Conservation (phyloP, 2,888 invertebrate species). For the Pseudeuparius sepicola region DNA sequence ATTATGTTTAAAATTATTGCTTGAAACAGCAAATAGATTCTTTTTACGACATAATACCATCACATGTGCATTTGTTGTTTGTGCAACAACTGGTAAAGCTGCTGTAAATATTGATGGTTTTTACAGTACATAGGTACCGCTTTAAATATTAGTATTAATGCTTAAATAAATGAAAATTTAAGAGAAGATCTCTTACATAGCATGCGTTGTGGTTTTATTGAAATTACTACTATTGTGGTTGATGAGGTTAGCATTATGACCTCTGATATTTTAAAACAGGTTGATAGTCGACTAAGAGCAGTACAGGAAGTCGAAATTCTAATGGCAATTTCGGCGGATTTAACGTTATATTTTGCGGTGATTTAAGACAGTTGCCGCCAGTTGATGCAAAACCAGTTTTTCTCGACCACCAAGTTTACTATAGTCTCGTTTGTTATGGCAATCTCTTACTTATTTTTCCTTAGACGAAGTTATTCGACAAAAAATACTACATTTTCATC, state of each 20-base stretch:
- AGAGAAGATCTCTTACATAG: not conserved
- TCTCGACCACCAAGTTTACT: conserved; percentile 6
- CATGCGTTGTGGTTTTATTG: conserved; percentile 9
- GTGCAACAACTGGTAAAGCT: conserved; percentile 27
- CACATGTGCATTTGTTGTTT: no score
- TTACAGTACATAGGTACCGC: conserved; percentile 23
- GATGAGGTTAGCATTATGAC: conserved; percentile 19
- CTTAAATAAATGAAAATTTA: not conserved
- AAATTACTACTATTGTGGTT: conserved; percentile 21
- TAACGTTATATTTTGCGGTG: conserved; percentile 32
- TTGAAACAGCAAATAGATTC: conserved; percentile 7
- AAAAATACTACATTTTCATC: conserved; percentile 29
- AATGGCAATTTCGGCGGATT: conserved; percentile 27
- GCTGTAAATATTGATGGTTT: conserved; percentile 34
- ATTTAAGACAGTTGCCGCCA: conserved; percentile 33
- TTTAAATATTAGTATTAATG: no score
- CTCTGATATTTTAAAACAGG: conserved; percentile 11
- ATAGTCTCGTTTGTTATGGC: conserved; percentile 25
- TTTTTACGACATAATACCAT: not conserved
- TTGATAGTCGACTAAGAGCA: conserved; percentile 9
- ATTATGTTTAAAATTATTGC: no score
- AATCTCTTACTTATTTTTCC: conserved; percentile 26
- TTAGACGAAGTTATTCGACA: conserved; percentile 32
- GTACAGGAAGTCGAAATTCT: conserved; percentile 21
- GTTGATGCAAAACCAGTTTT: conserved; percentile 29